Percentiles rank a stretch among this genome's conserved stretches.
These are phyloP conservation scores for Eupithecia inturbata DNA, from an alignment of 2,888 invertebrate species.

Conservation along the genomic window DNA sequence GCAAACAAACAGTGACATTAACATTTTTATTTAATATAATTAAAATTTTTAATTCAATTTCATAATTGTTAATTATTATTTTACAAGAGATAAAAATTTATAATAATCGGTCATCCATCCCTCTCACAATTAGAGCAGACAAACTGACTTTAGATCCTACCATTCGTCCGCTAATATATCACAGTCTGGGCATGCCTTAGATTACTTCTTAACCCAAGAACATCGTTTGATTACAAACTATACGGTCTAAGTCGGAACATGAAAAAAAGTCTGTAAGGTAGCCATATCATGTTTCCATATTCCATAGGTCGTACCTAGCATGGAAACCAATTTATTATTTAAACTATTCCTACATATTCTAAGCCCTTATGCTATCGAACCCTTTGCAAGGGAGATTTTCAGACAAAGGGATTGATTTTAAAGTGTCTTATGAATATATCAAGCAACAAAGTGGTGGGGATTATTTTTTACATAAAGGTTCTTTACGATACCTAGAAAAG, in stretches of 20 bases:
- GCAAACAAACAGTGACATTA: too few species aligned
- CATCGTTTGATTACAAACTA: background rate
- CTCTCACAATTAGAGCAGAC: too few species aligned
- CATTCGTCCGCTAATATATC: too few species aligned
- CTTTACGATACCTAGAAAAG: background rate
- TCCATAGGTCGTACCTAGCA: background rate
- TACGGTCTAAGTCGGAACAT: background rate
- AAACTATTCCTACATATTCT: slow-evolving; percentile 4
- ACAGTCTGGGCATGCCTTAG: too few species aligned
- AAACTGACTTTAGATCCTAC: too few species aligned
- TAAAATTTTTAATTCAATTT: too few species aligned
- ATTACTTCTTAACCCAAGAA: background rate
- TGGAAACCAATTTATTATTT: slow-evolving; percentile 24
- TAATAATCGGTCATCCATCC: too few species aligned
- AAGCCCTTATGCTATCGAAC: slow-evolving; percentile 24
- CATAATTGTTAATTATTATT: too few species aligned
- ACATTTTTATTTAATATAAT: too few species aligned
- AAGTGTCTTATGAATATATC: slow-evolving; percentile 29
- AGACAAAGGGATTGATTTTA: slow-evolving; percentile 30
- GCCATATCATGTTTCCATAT: background rate
- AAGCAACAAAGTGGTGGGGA: background rate
- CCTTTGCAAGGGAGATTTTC: background rate
- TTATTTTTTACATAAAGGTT: background rate
- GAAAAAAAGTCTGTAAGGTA: background rate
- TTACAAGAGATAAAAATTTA: too few species aligned